Base-by-base conservation (phyloP, 2,113 vertebrate genomes). In the Leptobrachium ailaonicum region DNA sequence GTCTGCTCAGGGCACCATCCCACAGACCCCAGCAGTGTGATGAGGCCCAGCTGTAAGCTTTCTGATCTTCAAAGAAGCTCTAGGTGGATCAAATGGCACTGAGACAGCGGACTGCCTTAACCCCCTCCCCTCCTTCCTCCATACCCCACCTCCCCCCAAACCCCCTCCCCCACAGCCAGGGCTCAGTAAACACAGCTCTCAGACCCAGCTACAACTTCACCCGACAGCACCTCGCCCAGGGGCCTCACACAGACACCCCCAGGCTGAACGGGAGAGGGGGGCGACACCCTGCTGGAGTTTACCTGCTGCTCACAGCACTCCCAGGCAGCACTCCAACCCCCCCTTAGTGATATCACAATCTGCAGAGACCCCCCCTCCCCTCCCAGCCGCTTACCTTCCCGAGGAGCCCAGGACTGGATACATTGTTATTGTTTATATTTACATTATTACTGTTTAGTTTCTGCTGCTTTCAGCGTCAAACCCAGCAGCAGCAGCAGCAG, bases 21-120 rank as follows among this genome's bases (percentile, higher is more conserved):
- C 73, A 73, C 77, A 74, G 66, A 82, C 41, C 83, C 80, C 82
- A 76, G 82, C 83, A 88, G 90, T 85, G 86, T 82, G 56, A 50
- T n/a, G 82, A 83, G 87, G 87, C 78, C 84, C 87, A 82, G 86
- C 74, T 85, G 85, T 87, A 87, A 88, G 90, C 85, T 90, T 88
- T 90, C 87, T 89, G 91, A 91, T 92, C 90, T 89, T 90, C 90
- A 92, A 89, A 92, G 89, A 88, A 32, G 4, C 47, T 86, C 75
- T 85, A 85, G 87, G 81, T 84, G 87, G 89, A 93, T 90, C 88
- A 88, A 87, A 89, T 84, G 85, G 84, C 84, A 83, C 62, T 62
- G 82, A 78, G 73, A 74, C 83, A 75, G 80, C 66, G 71, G 71
- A 73, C 63, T 80, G 78, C 85, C 87, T 83, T 82, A 63, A 71